Base-by-base conservation (phyloP, 2,113 vertebrate genomes). In the Hippocampus guttulatus region DNA sequence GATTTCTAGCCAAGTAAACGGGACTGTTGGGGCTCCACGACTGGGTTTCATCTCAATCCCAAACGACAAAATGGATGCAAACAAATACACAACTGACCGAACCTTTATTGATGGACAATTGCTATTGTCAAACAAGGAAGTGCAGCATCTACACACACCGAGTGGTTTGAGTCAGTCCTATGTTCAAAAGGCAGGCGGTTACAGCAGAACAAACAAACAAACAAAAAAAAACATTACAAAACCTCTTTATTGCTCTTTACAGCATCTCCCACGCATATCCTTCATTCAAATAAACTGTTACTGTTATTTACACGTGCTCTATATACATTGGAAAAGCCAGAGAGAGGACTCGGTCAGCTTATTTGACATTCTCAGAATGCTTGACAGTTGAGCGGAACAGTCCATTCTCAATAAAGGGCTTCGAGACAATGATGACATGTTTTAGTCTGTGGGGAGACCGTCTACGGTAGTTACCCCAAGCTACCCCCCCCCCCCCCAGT, bases 31-130 rank as follows among this genome's bases (percentile, higher is more conserved):
- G 10, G 14, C 14, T 14, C 11, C 43, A 3, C 10, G 14, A 45
- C 43, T 45, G 43, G 43, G 10, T 45, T 20, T 67, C 16, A 20
- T n/a, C 9, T 10, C 54, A 15, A 16, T 16, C 14, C 14, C 45
- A 73, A 73, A 70, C 16, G n/a, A 64, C 11, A 18, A 51, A 64
- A 65, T 63, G 16, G 4, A 80, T 3, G 3, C 33, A 6, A 61
- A 43, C 27, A 30, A 7, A 10, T 57, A 2, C 81, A 81, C 82
- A 88, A 77, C 65, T 75, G 30, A 85, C 89, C 84, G 88, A 85
- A 85, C 38, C 74, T 91, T 91, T 91, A 91, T 88, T 90, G 81
- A 82, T 84, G 70, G 80, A 88, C 86, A 88, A 64, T 67, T 80
- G 84, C 82, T 75, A 85, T 79, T 86, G 74, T 78, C 69, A 68